Percentiles rank a stretch among this genome's conserved stretches.
Conservation (phyloP, 2,888 invertebrate genomes). For the Agonopterix heracliana region DNA sequence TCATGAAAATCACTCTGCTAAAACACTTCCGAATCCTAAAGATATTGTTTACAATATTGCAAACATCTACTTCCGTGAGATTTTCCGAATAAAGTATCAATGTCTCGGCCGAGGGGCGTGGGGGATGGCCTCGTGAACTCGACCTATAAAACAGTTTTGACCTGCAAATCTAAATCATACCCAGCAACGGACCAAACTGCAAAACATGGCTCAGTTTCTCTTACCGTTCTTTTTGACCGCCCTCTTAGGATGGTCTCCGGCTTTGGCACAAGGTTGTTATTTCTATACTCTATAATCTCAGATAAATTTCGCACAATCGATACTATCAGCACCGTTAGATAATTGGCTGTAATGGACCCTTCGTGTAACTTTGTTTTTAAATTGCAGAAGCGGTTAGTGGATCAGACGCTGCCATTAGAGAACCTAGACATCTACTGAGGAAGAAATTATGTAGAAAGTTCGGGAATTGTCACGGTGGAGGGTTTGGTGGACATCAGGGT, state of each 20-base stretch:
- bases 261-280: constrained; percentile 52
- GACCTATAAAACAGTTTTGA: constrained; percentile 60
- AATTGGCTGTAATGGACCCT: constrained; percentile 25
- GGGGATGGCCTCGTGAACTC: constrained; percentile 54
- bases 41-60: constrained; percentile 21
- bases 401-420: constrained; percentile 22
- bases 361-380: constrained; percentile 19
- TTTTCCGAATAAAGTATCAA: constrained; percentile 35
- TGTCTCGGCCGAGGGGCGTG: constrained; percentile 36
- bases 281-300: constrained; percentile 35
- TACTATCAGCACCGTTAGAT: constrained; percentile 30
- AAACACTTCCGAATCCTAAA: constrained; percentile 11
- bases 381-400: constrained; percentile 30
- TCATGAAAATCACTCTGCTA: too few species aligned
- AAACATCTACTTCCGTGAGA: constrained; percentile 44
- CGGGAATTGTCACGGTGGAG: constrained; percentile 37
- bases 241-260: constrained; percentile 26
- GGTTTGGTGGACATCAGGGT: constrained; percentile 9
- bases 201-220: constrained; percentile 41
- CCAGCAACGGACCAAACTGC: constrained; percentile 35
- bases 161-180: constrained; percentile 38
- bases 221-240: constrained; percentile 33
- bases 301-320: constrained; percentile 30
- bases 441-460: constrained; percentile 45
- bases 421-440: constrained; percentile 33